Base-by-base conservation (phyloP, 2,113 vertebrate genomes). In the Phoenicopterus ruber region DNA sequence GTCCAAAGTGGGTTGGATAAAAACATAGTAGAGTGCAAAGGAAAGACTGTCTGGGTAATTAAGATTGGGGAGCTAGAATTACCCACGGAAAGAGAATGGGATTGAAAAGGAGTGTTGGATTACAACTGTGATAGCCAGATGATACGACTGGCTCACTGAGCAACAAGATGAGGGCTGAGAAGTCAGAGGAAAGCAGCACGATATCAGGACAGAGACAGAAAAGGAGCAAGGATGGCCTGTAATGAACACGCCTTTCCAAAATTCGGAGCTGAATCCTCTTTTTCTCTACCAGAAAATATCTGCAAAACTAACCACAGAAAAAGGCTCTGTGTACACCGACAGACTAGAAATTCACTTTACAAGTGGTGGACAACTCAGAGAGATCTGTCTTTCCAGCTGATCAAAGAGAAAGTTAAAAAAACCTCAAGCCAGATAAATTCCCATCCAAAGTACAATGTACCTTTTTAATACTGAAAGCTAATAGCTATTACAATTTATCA, bases 21-120 rank as follows among this genome's bases (percentile, higher is more conserved):
- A 95, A 90, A 42, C 22, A 28, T 14, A 50, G 10, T 13, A 38
- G 7, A 46, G 38, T 58, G 55, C 24, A 59, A 90, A 94, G 31
- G 70, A 76, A 92, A 74, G 44, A 36, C 80, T 46, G 24, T 10
- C 62, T 72, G 79, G 58, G 58, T 90, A 88, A 93, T 83, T 88
- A 70, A 86, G 31, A 81, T 8, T 16, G 2, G n/a, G 17, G 21
- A 89, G 81, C 6, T 95, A 93, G 89, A 93, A 87, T 95, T 97
- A 95, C 91, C 6, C 42, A 9, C 0, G 34, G 89, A 94, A 95
- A 89, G 84, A 65, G 47, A 97, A 59, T 14, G 11, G 40, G 77
- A 84, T 81, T 96, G 63, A 83, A 90, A 83, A 86, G 29, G 15
- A 42, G 83, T 66, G 38, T 94, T 86, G 86, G 55, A 74, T 95